Evolutionary conservation across 2,888 invertebrate genomes (phyloP).

Genomic region (Chloroclysta siterata): DNA sequence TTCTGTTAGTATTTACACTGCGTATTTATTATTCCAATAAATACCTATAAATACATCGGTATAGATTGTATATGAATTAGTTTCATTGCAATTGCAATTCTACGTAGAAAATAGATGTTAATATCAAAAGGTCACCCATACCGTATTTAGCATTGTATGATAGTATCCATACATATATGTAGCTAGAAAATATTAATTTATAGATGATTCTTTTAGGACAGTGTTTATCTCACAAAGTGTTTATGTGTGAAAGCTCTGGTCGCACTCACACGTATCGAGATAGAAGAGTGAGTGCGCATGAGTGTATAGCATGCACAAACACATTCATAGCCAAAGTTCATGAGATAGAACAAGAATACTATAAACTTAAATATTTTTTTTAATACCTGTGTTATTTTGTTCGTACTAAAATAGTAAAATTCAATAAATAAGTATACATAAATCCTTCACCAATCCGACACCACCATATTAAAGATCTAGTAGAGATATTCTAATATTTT

Average conservation of each 20-base stretch:
- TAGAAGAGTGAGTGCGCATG: not conserved
- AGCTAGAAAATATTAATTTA: not conserved
- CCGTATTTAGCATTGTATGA: not conserved
- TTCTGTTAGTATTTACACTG: slow-evolving; percentile 5
- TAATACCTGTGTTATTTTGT: slow-evolving; percentile 16
- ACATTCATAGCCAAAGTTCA: not conserved
- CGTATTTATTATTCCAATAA: slow-evolving; percentile 7
- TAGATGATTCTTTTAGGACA: no score
- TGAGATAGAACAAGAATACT: no score
- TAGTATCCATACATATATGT: not conserved
- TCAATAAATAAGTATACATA: slow-evolving; percentile 12
- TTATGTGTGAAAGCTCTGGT: no score
- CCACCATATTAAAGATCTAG: not conserved
- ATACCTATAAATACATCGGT: slow-evolving; percentile 19
- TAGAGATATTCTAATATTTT: not conserved
- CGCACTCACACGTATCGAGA: not conserved
- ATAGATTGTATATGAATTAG: not conserved
- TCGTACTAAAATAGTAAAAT: slow-evolving; percentile 11
- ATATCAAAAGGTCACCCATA: not conserved
- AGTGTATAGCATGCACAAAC: not conserved
- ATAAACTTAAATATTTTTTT: no score
- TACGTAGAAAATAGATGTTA: no score
- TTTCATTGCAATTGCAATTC: not conserved
- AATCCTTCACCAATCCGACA: slow-evolving; percentile 12
- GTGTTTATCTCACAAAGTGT: not conserved